Conservation (phyloP, 2,797 vertebrate genomes). For the Adrianichthys oophorus region DNA sequence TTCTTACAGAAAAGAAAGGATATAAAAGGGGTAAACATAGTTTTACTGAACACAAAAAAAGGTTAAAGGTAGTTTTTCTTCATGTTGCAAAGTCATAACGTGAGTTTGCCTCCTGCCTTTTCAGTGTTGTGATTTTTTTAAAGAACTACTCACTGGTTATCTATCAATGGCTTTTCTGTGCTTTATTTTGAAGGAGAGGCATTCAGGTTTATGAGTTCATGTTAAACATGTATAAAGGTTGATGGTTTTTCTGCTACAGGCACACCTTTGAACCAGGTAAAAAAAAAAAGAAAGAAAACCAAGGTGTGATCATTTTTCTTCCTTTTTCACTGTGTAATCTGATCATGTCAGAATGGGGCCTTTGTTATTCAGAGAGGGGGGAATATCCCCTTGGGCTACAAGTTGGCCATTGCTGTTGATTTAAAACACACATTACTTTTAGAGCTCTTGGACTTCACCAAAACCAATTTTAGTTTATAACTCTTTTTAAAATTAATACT, state of each 20-base stretch:
- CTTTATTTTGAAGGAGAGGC: constrained; percentile 10
- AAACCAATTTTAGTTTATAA: neutral
- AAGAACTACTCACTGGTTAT: neutral
- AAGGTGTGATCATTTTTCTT: constrained; percentile 56
- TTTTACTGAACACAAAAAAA: neutral
- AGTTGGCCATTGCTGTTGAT: constrained; percentile 47
- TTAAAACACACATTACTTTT: neutral
- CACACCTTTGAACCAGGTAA: constrained; percentile 31
- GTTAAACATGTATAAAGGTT: constrained; percentile 37
- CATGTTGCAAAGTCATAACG: neutral
- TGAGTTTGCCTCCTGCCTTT: too few species aligned
- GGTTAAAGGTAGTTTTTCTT: neutral
- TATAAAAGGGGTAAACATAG: too few species aligned
- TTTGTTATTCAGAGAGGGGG: constrained; percentile 64
- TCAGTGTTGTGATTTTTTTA: too few species aligned
- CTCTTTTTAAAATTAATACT: neutral
- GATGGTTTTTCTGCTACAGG: constrained; percentile 23
- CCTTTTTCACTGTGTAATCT: constrained; percentile 61
- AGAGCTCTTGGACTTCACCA: neutral
- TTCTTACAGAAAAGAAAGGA: neutral
- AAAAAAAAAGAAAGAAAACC: constrained; percentile 22
- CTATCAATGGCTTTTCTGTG: constrained; percentile 35
- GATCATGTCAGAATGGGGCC: constrained; percentile 70
- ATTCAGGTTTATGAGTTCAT: constrained; percentile 32
- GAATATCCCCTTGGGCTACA: constrained; percentile 52